phyloP scores from a whole-genome alignment of 2,113 vertebrate species.

The Cheirogaleus medius region DNA sequence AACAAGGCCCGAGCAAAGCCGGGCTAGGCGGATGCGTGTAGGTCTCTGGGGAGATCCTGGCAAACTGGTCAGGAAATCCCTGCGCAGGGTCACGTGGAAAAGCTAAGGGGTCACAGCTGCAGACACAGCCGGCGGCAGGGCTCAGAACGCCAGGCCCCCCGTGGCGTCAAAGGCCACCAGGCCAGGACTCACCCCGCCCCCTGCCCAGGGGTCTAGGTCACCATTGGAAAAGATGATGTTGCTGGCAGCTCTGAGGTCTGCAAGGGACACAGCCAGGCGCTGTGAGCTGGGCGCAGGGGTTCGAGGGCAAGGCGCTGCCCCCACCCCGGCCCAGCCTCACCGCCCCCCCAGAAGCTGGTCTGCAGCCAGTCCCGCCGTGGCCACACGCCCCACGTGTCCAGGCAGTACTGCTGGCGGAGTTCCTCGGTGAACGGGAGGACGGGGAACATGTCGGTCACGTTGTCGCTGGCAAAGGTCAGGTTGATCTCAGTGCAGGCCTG shows the following conservation, averaged over 20 bases:
- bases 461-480: slow-evolving; percentile 92
- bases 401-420: slow-evolving; percentile 87
- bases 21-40: fast-evolving
- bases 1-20: fast-evolving
- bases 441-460: slow-evolving; percentile 93
- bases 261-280: not conserved
- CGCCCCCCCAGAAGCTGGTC: slow-evolving; percentile 89
- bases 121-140: not conserved
- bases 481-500: slow-evolving; percentile 95
- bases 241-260: slow-evolving; percentile 90
- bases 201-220: slow-evolving; percentile 95
- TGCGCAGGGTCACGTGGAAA: fast-evolving
- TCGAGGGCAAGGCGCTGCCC: fast-evolving
- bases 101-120: too few species aligned
- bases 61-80: fast-evolving
- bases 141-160: too few species aligned
- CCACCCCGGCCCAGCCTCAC: slow-evolving; percentile 76
- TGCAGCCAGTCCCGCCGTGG: slow-evolving; percentile 89
- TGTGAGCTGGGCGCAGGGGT: not conserved
- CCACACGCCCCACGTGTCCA: slow-evolving; percentile 87
- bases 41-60: not conserved
- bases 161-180: not conserved
- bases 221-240: slow-evolving; percentile 97
- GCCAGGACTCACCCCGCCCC: slow-evolving; percentile 90
- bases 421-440: slow-evolving; percentile 87